Evolutionary conservation across 2,113 vertebrate species (phyloP).

Genomic region (Macquaria ambigua): DNA sequence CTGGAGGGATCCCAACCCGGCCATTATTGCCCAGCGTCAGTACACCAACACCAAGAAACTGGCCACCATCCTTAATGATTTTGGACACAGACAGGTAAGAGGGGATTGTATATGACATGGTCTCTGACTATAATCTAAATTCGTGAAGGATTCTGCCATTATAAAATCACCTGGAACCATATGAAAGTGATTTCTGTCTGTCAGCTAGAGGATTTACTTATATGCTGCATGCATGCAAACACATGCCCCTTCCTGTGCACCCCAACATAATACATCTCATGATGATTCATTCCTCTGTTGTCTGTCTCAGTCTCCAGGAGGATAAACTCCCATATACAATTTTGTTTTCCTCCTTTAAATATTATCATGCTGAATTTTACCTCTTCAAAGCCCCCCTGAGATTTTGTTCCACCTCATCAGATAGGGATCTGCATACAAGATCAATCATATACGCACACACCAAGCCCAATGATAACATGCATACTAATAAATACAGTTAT

Average conservation of each 20-base stretch:
- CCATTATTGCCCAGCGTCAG: conserved; percentile 82
- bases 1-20: conserved; percentile 95
- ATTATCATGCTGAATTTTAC: conserved; percentile 35
- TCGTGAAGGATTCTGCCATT: neutral
- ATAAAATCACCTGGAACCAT: neutral
- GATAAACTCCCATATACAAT: conserved; percentile 32
- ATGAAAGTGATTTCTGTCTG: neutral
- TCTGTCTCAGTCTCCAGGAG: conserved; percentile 33
- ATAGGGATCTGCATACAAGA: conserved; percentile 56
- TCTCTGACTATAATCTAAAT: neutral
- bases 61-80: conserved; percentile 91
- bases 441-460: conserved; percentile 50
- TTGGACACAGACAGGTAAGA: conserved; percentile 93
- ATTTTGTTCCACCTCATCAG: conserved; percentile 47
- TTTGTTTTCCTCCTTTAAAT: conserved; percentile 42
- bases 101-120: neutral
- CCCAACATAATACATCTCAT: conserved; percentile 2
- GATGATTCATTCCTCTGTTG: conserved; percentile 31
- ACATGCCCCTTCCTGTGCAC: neutral
- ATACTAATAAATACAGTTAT: conserved; percentile 46
- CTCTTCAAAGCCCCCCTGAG: conserved; percentile 28
- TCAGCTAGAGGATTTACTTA: conserved; percentile 6
- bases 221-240: conserved; percentile 2
- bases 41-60: conserved; percentile 91
- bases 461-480: conserved; percentile 20